Base-by-base conservation (phyloP, 1,140 invertebrate species). In the Ceratina australensis region DNA sequence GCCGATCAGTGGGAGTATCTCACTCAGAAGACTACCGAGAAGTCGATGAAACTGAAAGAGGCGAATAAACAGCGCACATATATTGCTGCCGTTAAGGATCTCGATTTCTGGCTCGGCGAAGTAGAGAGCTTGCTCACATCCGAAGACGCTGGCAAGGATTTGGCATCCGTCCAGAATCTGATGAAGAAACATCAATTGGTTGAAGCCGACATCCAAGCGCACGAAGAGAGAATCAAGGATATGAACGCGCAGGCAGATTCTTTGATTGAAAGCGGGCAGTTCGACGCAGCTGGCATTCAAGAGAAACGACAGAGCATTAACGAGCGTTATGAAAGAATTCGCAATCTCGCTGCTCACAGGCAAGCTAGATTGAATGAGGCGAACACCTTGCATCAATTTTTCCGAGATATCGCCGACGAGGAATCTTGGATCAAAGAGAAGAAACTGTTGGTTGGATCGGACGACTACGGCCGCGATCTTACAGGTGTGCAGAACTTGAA, bases 351-450 rank as follows among this genome's bases (percentile, higher is more conserved):
- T n/a, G 96, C 96, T 54, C 97, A 99, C 88, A 94, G 98, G 56
- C 94, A 98, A 87, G 96, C 96, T 0, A 93, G 98, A 47, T 93
- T 99, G 20, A 95, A 96, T 90, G 98, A 99, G 91, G 98, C 98
- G 3, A 98, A 99, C 88, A 99, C 98, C 12, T 94, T 99, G 83
- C 98, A 99, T 92, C 98, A 99, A 93, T 99, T 99, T 95, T 98
- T 99, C 94, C 94, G 99, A 63, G 99, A 99, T 90, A 99, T 99
- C 90, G 98, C 99, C 81, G 99, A 99, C 91, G 99, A 99, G 92
- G 99, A 99, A 91, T 98, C 97, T n/a, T 99, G 99, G 99, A 99
- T 99, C 89, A 99, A 99, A 90, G 99, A 99, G 89, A 99, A 99
- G 94, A 99, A 99, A 91, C 93, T 99, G 16, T 93, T 99, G 8